phyloP scores from a whole-genome alignment of 2,797 vertebrate species.

The Emydoidea blandingii region DNA sequence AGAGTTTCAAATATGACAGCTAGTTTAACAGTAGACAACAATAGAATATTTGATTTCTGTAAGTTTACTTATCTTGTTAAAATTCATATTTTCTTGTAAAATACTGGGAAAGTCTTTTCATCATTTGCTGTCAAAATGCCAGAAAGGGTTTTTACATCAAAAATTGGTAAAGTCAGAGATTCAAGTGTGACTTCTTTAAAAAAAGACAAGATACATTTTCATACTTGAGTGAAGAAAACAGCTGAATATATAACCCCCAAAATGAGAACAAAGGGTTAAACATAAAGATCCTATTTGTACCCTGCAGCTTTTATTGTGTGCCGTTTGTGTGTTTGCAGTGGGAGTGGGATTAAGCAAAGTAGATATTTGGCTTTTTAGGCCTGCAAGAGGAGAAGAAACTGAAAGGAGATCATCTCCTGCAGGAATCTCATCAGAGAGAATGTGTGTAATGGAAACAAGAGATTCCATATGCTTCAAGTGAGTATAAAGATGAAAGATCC shows the following conservation, averaged over 20 bases:
- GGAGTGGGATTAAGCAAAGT: slow-evolving; percentile 33
- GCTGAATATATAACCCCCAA: slow-evolving; percentile 1
- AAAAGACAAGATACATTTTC: slow-evolving; percentile 31
- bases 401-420: slow-evolving; percentile 25
- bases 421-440: slow-evolving; percentile 52
- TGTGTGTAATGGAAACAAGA: slow-evolving; percentile 20
- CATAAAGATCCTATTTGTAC: background rate
- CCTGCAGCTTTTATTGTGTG: background rate
- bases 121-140: slow-evolving; percentile 78
- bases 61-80: slow-evolving; percentile 76
- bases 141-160: slow-evolving; percentile 63
- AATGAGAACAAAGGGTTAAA: slow-evolving; percentile 17
- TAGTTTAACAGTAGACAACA: slow-evolving; percentile 75
- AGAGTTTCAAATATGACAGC: slow-evolving; percentile 71
- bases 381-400: background rate
- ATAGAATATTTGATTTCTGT: slow-evolving; percentile 77
- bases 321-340: fast-evolving
- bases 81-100: slow-evolving; percentile 80
- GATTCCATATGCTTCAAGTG: slow-evolving; percentile 15
- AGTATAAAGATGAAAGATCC: slow-evolving; percentile 39
- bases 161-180: slow-evolving; percentile 62
- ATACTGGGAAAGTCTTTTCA: slow-evolving; percentile 74
- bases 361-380: slow-evolving; percentile 1
- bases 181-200: slow-evolving; percentile 18
- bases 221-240: slow-evolving; percentile 7